Evolutionary conservation across 2,888 invertebrate species (phyloP).

Genomic region (Chloromyia formosa): DNA sequence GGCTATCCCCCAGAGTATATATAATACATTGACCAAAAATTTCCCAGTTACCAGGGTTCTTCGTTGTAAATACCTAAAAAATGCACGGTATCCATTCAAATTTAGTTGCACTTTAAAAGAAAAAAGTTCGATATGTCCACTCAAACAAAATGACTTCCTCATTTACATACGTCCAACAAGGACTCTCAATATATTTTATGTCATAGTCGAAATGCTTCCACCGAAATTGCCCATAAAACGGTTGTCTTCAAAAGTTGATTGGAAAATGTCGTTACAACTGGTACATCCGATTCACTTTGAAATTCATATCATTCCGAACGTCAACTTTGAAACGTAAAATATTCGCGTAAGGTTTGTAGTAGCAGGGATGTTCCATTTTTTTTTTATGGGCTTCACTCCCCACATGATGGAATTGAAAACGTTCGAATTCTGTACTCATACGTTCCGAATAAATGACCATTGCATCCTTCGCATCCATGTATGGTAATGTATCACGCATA

Average conservation of each 20-base stretch:
- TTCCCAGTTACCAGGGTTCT: too few relatives aligned
- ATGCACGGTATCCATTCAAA: too few relatives aligned
- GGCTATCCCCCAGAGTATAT: too few relatives aligned
- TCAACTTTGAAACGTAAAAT: conserved; percentile 6
- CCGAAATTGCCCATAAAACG: conserved; percentile 38
- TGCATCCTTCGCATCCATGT: background rate
- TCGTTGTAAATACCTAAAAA: too few relatives aligned
- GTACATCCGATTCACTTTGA: conserved; percentile 35
- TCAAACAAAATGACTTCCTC: too few relatives aligned
- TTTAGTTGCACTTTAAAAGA: too few relatives aligned
- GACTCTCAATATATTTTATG: too few relatives aligned
- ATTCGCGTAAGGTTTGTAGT: background rate
- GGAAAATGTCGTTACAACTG: conserved; percentile 37
- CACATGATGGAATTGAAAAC: conserved; percentile 1
- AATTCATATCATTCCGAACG: conserved; percentile 27
- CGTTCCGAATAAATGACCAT: background rate
- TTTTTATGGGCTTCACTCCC: background rate
- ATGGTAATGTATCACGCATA: background rate
- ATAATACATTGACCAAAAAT: too few relatives aligned
- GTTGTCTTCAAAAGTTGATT: conserved; percentile 37
- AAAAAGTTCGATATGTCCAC: too few relatives aligned
- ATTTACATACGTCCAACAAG: too few relatives aligned
- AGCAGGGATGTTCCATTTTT: too few relatives aligned
- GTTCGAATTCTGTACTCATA: background rate
- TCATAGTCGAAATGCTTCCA: too few relatives aligned